Evolutionary conservation across 2,888 invertebrate species (phyloP), one percentile per base, ranked within the genome.

Genomic region (Sicus ferrugineus): DNA sequence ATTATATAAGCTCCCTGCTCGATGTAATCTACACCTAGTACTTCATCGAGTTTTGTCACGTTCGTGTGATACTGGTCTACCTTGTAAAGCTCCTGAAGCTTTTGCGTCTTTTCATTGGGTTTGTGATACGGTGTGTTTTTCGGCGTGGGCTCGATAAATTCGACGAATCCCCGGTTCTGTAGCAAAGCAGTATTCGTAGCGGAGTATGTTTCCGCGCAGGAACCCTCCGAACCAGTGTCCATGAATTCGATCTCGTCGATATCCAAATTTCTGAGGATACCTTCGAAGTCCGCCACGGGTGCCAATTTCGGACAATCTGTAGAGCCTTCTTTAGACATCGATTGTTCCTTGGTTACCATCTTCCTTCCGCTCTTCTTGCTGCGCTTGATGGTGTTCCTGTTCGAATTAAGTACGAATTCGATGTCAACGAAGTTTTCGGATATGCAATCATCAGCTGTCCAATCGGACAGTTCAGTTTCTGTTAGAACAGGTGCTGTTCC

Each of bases 381-480:
- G 0, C 84, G 79, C 70, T 84, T 86, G 34, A 84, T 83, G 6
- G 84, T 84, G 14, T 83, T 83, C 73, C 81, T 84, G 74, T 87
- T 87, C 0, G 88, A 87, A 77, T 89, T 88, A 1, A 89, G 85
- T 48, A 87, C 88, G 75, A 89, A 89, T 70, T 90, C 90, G 61
- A 88, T 88, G 73, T 90, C 90, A 50, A 89, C 89, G 69, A 93
- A 89, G 80, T 93, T 93, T 77, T 93, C 93, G 0, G 93, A 89
- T 1, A 91, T 92, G 50, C 89, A 90, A 74, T 91, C 92, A 78
- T 95, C 94, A 3, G 92, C 89, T 0, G 93, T 94, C 95, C 94
- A 95, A 81, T 95, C 95, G 0, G 94, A 94, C n/a, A 94, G 86
- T 80, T 95, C 95, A 0, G 94, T 94, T 83, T 95, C 95, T 0